phyloP scores from a whole-genome alignment of 2,113 vertebrate species.

The Thymallus thymallus region DNA sequence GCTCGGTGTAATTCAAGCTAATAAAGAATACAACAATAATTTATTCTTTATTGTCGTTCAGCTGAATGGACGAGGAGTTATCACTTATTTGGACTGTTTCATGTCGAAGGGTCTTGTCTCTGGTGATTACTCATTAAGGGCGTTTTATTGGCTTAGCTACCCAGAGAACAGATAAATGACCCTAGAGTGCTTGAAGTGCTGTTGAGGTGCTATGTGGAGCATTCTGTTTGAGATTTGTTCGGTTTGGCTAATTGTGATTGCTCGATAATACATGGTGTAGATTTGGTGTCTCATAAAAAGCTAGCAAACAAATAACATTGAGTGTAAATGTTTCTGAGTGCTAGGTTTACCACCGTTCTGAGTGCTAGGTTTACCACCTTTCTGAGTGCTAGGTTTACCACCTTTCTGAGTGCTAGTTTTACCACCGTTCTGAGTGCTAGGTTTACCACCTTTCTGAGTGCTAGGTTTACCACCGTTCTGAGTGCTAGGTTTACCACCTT shows the following conservation, averaged over 20 bases:
- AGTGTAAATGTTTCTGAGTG: background rate
- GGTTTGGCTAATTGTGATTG: slow-evolving; percentile 26
- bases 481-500: background rate
- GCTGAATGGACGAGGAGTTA: slow-evolving; percentile 61
- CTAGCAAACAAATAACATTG: too few species aligned
- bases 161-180: slow-evolving; percentile 21
- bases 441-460: background rate
- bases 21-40: too few species aligned
- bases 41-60: too few species aligned
- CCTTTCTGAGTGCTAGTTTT: background rate
- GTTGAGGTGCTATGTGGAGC: slow-evolving; percentile 36
- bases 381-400: background rate
- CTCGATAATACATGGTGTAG: slow-evolving; percentile 21
- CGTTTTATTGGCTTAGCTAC: slow-evolving; percentile 45
- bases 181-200: slow-evolving; percentile 62
- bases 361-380: background rate
- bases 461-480: background rate
- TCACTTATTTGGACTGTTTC: slow-evolving; percentile 35
- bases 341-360: background rate
- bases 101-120: slow-evolving; percentile 12
- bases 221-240: background rate
- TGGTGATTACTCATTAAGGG: slow-evolving; percentile 57
- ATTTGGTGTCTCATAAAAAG: background rate
- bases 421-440: background rate
- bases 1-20: slow-evolving; percentile 50